Base-by-base conservation (phyloP, 1,140 invertebrate genomes). In the Marisa cornuarietis region DNA sequence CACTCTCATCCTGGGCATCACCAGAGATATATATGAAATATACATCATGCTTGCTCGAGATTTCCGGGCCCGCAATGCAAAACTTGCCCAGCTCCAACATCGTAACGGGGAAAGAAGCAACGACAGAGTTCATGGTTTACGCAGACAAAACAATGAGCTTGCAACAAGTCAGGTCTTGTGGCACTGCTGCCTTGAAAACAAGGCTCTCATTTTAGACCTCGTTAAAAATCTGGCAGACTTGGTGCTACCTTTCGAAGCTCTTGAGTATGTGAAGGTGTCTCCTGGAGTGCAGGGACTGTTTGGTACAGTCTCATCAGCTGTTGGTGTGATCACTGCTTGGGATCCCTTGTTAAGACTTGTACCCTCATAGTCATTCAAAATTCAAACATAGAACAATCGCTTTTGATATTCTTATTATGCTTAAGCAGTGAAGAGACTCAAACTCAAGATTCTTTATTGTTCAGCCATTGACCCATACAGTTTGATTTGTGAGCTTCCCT, bases 161-260 rank as follows among this genome's bases (percentile, higher is more conserved):
- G 14, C 63, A 16, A 51, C 11, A 24, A 3, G 42, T 3, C 74
- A 83, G 69, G 58, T 83, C 14, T 69, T 85, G 18, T 62, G 71
- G 77, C 85, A 81, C 76, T 87, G 84, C 66, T 20, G 88, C 24
- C 26, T 77, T 52, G 85, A 88, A 65, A 90, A 90, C 79, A 81
- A 85, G 42, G 86, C 90, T 6, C 90, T 97, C 9, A 91, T 95
- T 79, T 92, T 96, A 71, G 96, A 97, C 90, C 94, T 95, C 7
- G 82, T 96, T 8, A 97, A 96, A 88, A 97, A 97, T 92, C 89
- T 92, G n/a, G 95, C 95, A 92, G 96, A 97, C 90, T 86, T 97
- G 58, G 95, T 96, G 78, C 94, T 97, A 86, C 96, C 96, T 2
- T 90, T 97, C 69, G 94, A 95, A 76, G 94, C 94, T 71, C 90